Conservation (phyloP, 30 jellyfish, hydroid and myxozoan genomes). For the Clytia hemisphaerica region DNA sequence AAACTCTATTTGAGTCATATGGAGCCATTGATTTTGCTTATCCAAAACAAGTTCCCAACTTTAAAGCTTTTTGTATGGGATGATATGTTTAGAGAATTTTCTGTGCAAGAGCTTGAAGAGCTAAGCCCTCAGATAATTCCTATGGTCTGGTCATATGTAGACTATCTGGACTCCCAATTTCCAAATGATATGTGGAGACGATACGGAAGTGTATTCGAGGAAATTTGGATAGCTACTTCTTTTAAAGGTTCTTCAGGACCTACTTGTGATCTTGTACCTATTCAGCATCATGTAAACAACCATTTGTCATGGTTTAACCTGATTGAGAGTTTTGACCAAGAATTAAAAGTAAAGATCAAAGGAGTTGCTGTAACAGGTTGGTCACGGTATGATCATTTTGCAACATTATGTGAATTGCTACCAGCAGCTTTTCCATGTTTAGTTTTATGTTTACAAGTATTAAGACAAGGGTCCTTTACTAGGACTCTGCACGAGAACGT, state of each 20-base stretch:
- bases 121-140: slow-evolving; percentile 67
- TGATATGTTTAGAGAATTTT: slow-evolving; percentile 87
- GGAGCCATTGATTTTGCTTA: slow-evolving; percentile 48
- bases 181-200: slow-evolving; percentile 83
- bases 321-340: slow-evolving; percentile 40
- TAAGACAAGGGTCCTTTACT: slow-evolving; percentile 45
- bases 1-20: slow-evolving; percentile 70
- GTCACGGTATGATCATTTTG: slow-evolving; percentile 84
- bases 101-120: slow-evolving; percentile 60
- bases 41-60: slow-evolving; percentile 44
- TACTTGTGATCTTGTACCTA: slow-evolving; percentile 71
- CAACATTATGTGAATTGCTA: slow-evolving; percentile 75
- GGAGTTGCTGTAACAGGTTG: slow-evolving; percentile 89
- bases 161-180: slow-evolving; percentile 47
- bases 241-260: slow-evolving; percentile 95
- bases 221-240: slow-evolving; percentile 93
- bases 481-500: slow-evolving; percentile 60
- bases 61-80: slow-evolving; percentile 73
- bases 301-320: slow-evolving; percentile 68
- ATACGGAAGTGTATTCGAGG: slow-evolving; percentile 77
- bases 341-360: slow-evolving; percentile 30
- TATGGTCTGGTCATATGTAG: slow-evolving; percentile 91
- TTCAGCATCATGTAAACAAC: slow-evolving; percentile 74
- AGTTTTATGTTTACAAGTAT: slow-evolving; percentile 74
- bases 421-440: slow-evolving; percentile 87